Percentiles rank a stretch among this genome's conserved stretches.
These are phyloP conservation scores for Diplodus sargus DNA, from an alignment of 2,797 vertebrate genomes.

Conservation along the genomic window DNA sequence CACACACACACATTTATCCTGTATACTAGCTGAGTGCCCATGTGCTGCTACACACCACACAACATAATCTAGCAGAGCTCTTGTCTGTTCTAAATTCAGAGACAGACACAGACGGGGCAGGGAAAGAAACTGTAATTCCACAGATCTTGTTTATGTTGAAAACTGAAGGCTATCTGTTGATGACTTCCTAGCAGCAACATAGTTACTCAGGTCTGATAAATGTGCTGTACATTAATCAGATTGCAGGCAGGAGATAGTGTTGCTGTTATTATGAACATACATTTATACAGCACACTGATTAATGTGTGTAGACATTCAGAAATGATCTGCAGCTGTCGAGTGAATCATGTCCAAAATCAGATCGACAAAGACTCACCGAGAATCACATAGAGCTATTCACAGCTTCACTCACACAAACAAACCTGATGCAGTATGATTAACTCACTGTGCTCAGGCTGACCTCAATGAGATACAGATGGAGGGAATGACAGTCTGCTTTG, in stretches of 20 bases:
- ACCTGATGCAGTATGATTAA: background rate
- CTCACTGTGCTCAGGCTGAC: background rate
- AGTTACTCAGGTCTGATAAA: background rate
- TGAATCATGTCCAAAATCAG: background rate
- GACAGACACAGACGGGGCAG: slow-evolving; percentile 3
- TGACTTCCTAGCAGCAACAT: background rate
- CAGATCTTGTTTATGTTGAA: slow-evolving; percentile 26
- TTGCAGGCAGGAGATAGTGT: background rate
- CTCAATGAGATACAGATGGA: background rate
- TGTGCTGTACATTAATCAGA: background rate
- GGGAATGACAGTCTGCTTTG: background rate
- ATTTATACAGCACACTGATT: background rate
- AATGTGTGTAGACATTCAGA: background rate
- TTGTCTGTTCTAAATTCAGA: slow-evolving; percentile 51
- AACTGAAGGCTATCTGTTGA: slow-evolving; percentile 18
- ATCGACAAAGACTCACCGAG: background rate
- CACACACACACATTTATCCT: slow-evolving; percentile 18
- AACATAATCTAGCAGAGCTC: slow-evolving; percentile 38
- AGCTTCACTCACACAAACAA: background rate
- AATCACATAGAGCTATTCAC: background rate
- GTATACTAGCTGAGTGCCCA: slow-evolving; percentile 39
- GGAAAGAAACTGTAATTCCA: slow-evolving; percentile 34
- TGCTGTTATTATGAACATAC: background rate
- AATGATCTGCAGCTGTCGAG: background rate
- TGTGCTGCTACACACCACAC: slow-evolving; percentile 37